Evolutionary conservation across 2,888 invertebrate species (phyloP).

Genomic region (Cremastinae sp.): DNA sequence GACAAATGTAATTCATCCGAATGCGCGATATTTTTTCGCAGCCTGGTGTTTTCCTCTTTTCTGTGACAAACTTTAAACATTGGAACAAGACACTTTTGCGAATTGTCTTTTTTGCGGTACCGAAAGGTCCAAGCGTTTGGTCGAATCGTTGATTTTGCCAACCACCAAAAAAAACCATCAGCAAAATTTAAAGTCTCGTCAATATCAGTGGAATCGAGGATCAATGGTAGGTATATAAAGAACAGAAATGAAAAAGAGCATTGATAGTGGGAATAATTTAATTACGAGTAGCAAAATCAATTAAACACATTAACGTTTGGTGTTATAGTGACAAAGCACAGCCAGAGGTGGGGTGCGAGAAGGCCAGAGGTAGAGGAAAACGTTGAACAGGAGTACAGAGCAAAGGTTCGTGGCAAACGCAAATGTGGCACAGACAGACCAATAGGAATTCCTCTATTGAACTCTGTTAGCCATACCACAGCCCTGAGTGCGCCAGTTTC

Average conservation of each 20-base stretch:
- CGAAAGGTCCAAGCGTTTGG: background rate
- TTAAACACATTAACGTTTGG: slow-evolving; percentile 4
- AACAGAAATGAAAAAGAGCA: background rate
- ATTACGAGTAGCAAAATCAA: slow-evolving; percentile 2
- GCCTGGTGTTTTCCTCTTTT: background rate
- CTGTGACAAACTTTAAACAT: too few relatives aligned
- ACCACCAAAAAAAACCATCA: background rate
- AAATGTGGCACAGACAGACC: slow-evolving; percentile 16
- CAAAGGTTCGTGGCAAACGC: background rate
- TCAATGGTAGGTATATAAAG: background rate
- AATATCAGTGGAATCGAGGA: background rate
- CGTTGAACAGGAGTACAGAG: background rate
- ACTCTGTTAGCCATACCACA: slow-evolving; percentile 25
- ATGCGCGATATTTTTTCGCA: background rate
- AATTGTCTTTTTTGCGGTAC: too few relatives aligned
- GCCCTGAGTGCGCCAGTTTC: slow-evolving; percentile 48
- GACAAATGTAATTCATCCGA: slow-evolving; percentile 23
- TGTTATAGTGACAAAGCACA: slow-evolving; percentile 17
- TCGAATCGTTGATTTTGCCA: too few relatives aligned
- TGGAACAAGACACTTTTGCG: too few relatives aligned
- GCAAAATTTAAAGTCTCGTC: background rate
- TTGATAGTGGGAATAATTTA: background rate
- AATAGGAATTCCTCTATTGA: slow-evolving; percentile 41
- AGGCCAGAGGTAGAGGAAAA: background rate
- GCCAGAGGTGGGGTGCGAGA: background rate